Base-by-base conservation (phyloP, 2,797 vertebrate genomes). In the Lacerta agilis region DNA sequence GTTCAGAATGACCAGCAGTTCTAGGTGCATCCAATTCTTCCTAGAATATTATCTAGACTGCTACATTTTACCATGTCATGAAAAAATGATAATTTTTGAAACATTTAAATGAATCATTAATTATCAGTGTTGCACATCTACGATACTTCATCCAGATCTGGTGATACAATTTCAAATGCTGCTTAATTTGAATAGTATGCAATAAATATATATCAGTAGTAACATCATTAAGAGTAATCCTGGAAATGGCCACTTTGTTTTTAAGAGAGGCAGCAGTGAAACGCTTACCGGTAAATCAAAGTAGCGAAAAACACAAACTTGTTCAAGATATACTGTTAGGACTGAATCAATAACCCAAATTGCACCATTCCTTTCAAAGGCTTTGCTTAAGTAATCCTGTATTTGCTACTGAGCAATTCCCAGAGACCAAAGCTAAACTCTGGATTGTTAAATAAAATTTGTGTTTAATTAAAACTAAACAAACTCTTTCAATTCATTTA, bases 391-490 rank as follows among this genome's bases (percentile, higher is more conserved):
- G 29, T 1, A 1, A 13, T 17, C 9, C 18, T 15, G 0, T 0
- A 0, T 69, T 13, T 71, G 71, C 67, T 86, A 18, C 80, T 75
- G 77, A 75, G 20, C 49, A 45, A 77, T 87, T 93, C 77, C 87
- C 76, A 38, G 45, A 91, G 88, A 77, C 72, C 76, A 86, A 86
- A 94, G 91, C 55, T 75, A 41, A 82, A 86, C 45, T 91, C 83
- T 79, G 45, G 84, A 86, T 88, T 73, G 67, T 79, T 76, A 78
- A 87, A 76, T 9, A 17, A 84, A 82, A 64, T 90, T 43, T 87
- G 84, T 90, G 82, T 90, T 83, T 58, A 87, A 23, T 38, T 1
- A 58, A 67, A 33, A 86, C 78, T 92, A 86, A 91, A 81, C 88
- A 78, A 69, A 82, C 36, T 25, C 45, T 82, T 73, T 87, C 77